Conservation (phyloP, 2,113 vertebrate genomes). For the Protobothrops mucrosquamatus region DNA sequence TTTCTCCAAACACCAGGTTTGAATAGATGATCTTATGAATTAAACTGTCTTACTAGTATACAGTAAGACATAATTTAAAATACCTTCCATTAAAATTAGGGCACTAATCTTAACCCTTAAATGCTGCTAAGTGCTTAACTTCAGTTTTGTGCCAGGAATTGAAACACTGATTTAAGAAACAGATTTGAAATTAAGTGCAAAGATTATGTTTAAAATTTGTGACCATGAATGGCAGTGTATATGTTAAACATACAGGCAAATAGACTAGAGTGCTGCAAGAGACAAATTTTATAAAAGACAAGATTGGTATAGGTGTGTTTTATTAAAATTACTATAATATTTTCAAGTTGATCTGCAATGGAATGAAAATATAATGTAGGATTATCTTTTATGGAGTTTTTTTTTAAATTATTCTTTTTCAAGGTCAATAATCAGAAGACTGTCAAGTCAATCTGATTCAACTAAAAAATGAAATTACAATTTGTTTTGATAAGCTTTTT, state of each 20-base stretch:
- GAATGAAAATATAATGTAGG: background rate
- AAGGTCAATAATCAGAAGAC: background rate
- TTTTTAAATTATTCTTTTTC: background rate
- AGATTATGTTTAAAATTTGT: background rate
- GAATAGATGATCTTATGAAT: background rate
- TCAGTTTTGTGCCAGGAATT: background rate
- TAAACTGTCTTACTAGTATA: background rate
- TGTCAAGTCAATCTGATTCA: background rate
- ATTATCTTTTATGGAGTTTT: background rate
- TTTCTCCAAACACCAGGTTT: background rate
- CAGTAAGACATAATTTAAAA: background rate
- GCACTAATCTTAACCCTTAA: background rate
- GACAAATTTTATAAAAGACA: background rate
- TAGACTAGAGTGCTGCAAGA: background rate
- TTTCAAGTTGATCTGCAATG: background rate
- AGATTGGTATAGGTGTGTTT: background rate
- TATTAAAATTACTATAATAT: background rate
- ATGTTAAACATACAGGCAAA: background rate
- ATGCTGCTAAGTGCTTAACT: background rate
- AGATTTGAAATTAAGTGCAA: background rate
- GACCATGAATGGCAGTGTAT: background rate
- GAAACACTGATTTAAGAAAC: background rate
- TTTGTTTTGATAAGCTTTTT: constrained; percentile 6
- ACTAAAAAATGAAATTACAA: background rate
- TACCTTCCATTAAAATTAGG: background rate